phyloP scores from a whole-genome alignment of 2,888 invertebrate species.

The Ethmia dodecea region DNA sequence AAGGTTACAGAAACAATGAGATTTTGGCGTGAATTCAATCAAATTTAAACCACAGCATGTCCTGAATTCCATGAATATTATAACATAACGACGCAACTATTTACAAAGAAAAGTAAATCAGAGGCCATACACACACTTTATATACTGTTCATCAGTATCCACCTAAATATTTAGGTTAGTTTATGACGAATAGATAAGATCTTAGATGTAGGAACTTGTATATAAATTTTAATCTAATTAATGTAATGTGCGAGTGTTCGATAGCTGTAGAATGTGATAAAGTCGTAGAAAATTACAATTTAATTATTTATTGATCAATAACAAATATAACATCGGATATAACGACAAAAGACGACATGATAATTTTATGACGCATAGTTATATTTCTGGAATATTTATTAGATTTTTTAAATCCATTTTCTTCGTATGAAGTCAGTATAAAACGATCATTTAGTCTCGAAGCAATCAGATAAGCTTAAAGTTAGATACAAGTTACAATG shows the following conservation, averaged over 20 bases:
- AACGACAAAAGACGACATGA: constrained; percentile 5
- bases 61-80: neutral
- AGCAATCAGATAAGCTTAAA: too few relatives aligned
- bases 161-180: constrained; percentile 43
- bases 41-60: too few relatives aligned
- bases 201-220: constrained; percentile 64
- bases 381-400: too few relatives aligned
- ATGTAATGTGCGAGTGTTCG: constrained; percentile 75
- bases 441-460: too few relatives aligned
- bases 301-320: constrained; percentile 35
- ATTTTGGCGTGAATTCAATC: too few relatives aligned
- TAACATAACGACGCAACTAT: constrained; percentile 11
- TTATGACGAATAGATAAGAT: constrained; percentile 46
- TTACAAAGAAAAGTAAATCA: constrained; percentile 29
- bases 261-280: constrained; percentile 71
- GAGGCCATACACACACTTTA: constrained; percentile 55
- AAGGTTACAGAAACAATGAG: constrained; percentile 23
- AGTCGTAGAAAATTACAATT: constrained; percentile 49
- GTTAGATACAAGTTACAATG: too few relatives aligned
- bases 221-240: constrained; percentile 71
- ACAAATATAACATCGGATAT: constrained; percentile 15
- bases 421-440: too few relatives aligned
- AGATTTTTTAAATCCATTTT: too few relatives aligned
- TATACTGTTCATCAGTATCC: constrained; percentile 43
- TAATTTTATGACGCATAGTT: constrained; percentile 1